Evolutionary conservation across 2,888 invertebrate genomes (phyloP).

Genomic region (Platycnemis pennipes): DNA sequence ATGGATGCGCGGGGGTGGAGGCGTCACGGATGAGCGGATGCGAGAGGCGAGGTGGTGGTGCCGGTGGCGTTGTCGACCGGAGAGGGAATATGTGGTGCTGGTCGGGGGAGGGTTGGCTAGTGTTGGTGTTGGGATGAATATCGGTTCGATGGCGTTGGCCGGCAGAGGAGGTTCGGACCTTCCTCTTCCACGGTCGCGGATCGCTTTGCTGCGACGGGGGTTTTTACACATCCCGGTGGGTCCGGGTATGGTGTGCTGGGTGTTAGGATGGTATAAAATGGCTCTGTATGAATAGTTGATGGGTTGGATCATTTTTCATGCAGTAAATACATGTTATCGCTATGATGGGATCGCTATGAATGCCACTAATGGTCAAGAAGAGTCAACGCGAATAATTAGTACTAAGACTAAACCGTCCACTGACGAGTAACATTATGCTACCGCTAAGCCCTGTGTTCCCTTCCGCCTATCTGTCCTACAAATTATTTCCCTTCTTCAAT

Average conservation of each 20-base stretch:
- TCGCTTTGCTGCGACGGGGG: not conserved
- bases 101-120: not conserved
- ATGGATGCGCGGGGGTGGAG: not conserved
- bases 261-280: too few species aligned
- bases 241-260: not conserved
- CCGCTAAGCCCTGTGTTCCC: too few species aligned
- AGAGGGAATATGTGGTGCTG: not conserved
- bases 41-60: not conserved
- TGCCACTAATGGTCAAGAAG: too few species aligned
- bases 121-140: not conserved
- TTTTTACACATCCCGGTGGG: not conserved
- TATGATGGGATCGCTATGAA: too few species aligned
- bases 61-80: not conserved
- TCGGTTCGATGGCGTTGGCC: not conserved
- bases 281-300: too few species aligned
- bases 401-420: too few species aligned
- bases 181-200: not conserved
- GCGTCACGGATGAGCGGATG: constrained; percentile 35
- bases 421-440: too few species aligned
- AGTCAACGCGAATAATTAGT: too few species aligned
- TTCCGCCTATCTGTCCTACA: too few species aligned
- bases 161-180: not conserved
- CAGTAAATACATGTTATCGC: too few species aligned
- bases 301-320: too few species aligned
- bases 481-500: too few species aligned